Base-by-base conservation (phyloP, 2,113 vertebrate species). In the Heterotilapia buettikoferi region DNA sequence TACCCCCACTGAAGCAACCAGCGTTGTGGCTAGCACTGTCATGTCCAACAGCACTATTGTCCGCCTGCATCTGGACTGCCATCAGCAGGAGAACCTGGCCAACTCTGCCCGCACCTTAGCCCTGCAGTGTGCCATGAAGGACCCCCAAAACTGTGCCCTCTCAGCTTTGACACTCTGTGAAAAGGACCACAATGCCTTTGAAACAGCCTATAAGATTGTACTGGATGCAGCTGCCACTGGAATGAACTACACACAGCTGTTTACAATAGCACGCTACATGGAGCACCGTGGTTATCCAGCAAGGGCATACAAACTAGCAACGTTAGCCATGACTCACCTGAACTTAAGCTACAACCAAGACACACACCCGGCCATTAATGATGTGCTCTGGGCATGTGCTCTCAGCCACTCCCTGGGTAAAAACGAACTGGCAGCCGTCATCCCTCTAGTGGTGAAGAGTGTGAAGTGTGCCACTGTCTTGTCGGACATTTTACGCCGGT, bases 181-280 rank as follows among this genome's bases (percentile, higher is more conserved):
- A 95, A 99, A 99, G 94, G 98, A 99, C 96, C 98, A 98, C 94
- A 98, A 98, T 1, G 98, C 98, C 96, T 99, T 99, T 5, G 98
- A 99, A 95, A 98, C 98, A 0, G 98, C 98, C 92, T 99, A 99
- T 89, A 98, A 98, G 97, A 99, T 99, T 2, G 98, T 98, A 59
- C 97, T 98, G 1, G 98, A 99, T 1, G 98, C 98, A 0, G 98
- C 98, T 7, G 95, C 98, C 59, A 98, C 98, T 0, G 98, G 98
- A 88, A 99, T 99, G 98, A 98, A 97, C 89, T 98, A 99, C 91
- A 97, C 98, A 0, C 98, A 99, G 94, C 97, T 99, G 82, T 99
- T 99, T 96, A 99, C 98, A 84, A 99, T 99, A 3, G 98, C 98
- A 19, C 98, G 98, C 91, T 99, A 99, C 96, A 99, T 99, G 98